Base-by-base conservation (phyloP, 2,888 invertebrate species). In the Macropis europaea region DNA sequence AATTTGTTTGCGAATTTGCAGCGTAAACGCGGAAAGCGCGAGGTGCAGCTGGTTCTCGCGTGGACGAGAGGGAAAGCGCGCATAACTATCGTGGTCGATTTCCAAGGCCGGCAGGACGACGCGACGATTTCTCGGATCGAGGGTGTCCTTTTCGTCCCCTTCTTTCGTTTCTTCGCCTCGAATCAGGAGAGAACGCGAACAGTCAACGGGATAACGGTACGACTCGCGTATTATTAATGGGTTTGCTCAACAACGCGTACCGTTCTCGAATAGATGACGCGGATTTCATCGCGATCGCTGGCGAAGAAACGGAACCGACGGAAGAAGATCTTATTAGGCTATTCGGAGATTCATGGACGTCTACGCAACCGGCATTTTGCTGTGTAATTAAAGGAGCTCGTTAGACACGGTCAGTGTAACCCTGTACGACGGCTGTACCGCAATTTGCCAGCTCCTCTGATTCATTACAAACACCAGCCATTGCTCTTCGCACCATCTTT, bases 51-150 rank as follows among this genome's bases (percentile, higher is more conserved):
- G 47, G 30, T 66, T 60, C 40, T 43, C 59, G 47, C 47, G 52
- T 62, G 47, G 64, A 38, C 66, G 79, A 79, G 76, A 79, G 79
- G 64, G 79, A 79, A 79, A 79, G 79, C 79, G 43, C 26, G 56
- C 22, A 40, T 28, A 48, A 73, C 54, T 63, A 53, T 40, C 57
- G 57, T 62, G 24, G 47, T 47, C 22, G 54, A 17, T 38, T 34
- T 28, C 57, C 57, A 67, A 73, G 73, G 70, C 61, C 64, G 53
- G 36, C n/a, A 13, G 66, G 34, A 36, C 22, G 32, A 47, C 32
- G 68, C 54, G 45, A 9, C 57, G 40, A 13, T 56, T 63, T 72
- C 40, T 50, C 26, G 30, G 9, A 52, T 34, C 24, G 28, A 13
- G 47, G 34, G 15, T 3, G 24, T 30, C 22, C 36, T 19, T 42